Percentiles rank a stretch among this genome's conserved stretches.
Evolutionary conservation across 1,140 invertebrate genomes (phyloP).

Genomic region (Spodoptera litura): DNA sequence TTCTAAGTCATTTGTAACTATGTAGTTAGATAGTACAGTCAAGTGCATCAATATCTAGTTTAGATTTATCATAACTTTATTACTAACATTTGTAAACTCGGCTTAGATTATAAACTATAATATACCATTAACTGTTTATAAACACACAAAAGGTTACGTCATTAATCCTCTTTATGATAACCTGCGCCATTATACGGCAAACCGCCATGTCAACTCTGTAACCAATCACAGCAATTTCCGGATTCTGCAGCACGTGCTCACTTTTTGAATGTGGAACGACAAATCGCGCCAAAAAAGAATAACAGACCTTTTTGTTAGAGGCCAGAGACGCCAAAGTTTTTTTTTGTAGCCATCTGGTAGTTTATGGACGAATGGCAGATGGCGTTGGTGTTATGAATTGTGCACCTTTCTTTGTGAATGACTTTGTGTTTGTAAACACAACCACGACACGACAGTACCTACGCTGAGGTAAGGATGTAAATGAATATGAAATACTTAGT

Average conservation of each 20-base stretch:
- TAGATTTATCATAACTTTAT: background rate
- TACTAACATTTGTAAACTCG: background rate
- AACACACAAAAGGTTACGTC: background rate
- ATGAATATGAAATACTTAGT: too few species aligned
- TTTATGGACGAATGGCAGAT: background rate
- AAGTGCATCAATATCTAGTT: background rate
- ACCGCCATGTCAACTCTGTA: constrained; percentile 1
- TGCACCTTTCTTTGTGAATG: too few species aligned
- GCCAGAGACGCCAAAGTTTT: background rate
- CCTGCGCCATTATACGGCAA: background rate
- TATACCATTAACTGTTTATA: constrained; percentile 13
- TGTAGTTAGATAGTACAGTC: background rate
- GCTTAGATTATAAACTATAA: background rate
- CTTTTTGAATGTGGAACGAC: constrained; percentile 24
- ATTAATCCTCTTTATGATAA: constrained; percentile 6
- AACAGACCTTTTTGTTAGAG: background rate
- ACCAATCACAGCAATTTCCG: constrained; percentile 30
- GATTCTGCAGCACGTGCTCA: constrained; percentile 26
- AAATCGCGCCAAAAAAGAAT: constrained; percentile 1
- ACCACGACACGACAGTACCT: too few species aligned
- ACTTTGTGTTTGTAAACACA: too few species aligned
- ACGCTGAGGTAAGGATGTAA: too few species aligned
- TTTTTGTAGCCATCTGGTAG: constrained; percentile 7
- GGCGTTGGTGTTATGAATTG: background rate
- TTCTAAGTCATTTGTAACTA: too few species aligned